Conservation (phyloP, 2,888 invertebrate genomes). For the Rhodophaea formosa region DNA sequence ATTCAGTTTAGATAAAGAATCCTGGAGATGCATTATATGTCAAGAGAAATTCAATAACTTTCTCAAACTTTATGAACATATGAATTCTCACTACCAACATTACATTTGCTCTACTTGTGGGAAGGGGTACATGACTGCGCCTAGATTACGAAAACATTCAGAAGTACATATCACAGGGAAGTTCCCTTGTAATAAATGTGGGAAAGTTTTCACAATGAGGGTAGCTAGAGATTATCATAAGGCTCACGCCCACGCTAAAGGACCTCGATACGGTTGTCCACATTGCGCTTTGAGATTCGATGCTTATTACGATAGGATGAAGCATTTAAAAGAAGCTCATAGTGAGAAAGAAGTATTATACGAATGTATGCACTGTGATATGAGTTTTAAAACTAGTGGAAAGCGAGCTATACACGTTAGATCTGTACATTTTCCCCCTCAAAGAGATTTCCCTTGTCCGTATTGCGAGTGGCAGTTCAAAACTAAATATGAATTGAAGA, state of each 20-base stretch:
- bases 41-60: constrained; percentile 63
- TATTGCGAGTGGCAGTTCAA: constrained; percentile 66
- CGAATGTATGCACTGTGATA: constrained; percentile 59
- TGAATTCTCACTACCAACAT: constrained; percentile 71
- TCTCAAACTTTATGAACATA: constrained; percentile 69
- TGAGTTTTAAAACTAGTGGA: constrained; percentile 65
- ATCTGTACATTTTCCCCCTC: constrained; percentile 58
- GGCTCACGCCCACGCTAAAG: constrained; percentile 59
- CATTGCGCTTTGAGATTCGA: constrained; percentile 64
- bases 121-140: constrained; percentile 70
- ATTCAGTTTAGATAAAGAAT: constrained; percentile 61
- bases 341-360: constrained; percentile 61
- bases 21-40: constrained; percentile 65
- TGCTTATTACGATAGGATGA: constrained; percentile 65
- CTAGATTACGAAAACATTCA: constrained; percentile 65
- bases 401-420: constrained; percentile 60
- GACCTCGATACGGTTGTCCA: constrained; percentile 67
- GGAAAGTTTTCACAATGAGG: constrained; percentile 57
- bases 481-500: constrained; percentile 63
- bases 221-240: constrained; percentile 67
- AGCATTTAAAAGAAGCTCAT: constrained; percentile 64
- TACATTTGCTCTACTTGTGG: constrained; percentile 71
- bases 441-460: constrained; percentile 52
- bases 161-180: constrained; percentile 66
- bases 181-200: constrained; percentile 66